Conservation (phyloP, 2,888 invertebrate genomes). For the Aleiodes alternator region DNA sequence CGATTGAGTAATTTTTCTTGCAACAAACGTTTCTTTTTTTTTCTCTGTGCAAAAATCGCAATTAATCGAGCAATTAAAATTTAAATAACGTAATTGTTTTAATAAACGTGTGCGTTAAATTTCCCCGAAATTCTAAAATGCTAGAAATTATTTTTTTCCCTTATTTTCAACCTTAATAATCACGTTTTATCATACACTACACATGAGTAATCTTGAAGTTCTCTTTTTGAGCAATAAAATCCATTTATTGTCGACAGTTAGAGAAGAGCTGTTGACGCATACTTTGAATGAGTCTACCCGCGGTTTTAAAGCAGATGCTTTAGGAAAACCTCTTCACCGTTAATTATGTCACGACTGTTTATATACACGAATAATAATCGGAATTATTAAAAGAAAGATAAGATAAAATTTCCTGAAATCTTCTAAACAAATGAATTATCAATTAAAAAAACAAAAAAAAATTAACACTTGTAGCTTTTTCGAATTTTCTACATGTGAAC, state of each 20-base stretch:
- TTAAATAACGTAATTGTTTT: background rate
- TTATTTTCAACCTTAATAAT: background rate
- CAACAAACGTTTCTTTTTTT: too few species aligned
- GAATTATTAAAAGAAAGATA: too few species aligned
- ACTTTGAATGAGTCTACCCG: background rate
- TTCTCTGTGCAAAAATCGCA: background rate
- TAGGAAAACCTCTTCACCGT: too few species aligned
- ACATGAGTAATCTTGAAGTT: background rate
- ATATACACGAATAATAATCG: too few species aligned
- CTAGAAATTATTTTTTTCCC: background rate
- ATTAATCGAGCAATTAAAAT: conserved; percentile 14
- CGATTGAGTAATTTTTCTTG: too few species aligned
- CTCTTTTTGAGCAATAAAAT: background rate
- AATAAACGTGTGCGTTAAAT: background rate
- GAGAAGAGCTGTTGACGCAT: conserved; percentile 15
- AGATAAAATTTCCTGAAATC: background rate
- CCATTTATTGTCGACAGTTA: background rate
- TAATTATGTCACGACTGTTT: conserved; percentile 10
- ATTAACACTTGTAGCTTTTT: too few species aligned
- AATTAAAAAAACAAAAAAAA: background rate
- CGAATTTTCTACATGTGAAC: too few species aligned
- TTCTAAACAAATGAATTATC: background rate
- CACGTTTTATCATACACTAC: background rate
- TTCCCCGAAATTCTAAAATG: background rate
- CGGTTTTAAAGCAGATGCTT: background rate